phyloP scores from a whole-genome alignment of 2,888 invertebrate species.

The Dynastes tityus region DNA sequence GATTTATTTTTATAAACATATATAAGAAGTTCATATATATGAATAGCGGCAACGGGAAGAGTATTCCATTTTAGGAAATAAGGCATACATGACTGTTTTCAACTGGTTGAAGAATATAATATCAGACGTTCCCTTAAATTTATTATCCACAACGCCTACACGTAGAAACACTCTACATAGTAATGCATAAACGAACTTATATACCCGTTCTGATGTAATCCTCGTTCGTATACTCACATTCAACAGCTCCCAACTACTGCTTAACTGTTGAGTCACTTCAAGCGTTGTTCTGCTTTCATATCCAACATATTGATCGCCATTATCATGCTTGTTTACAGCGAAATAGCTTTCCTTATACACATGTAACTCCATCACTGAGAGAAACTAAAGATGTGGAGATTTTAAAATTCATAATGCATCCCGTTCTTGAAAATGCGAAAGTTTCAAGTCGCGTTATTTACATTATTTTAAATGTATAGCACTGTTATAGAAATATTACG shows the following conservation, averaged over 20 bases:
- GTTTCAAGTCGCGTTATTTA: neutral
- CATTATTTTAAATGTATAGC: too few relatives aligned
- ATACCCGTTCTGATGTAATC: conserved; percentile 3
- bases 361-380: conserved; percentile 10
- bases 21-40: too few relatives aligned
- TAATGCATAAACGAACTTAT: too few relatives aligned
- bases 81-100: too few relatives aligned
- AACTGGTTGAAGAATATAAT: too few relatives aligned
- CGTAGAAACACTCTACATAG: too few relatives aligned
- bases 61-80: too few relatives aligned
- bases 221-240: conserved; percentile 17
- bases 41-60: too few relatives aligned
- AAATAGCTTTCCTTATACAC: conserved; percentile 25
- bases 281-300: conserved; percentile 39
- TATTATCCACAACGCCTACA: too few relatives aligned
- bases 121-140: too few relatives aligned
- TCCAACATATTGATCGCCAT: conserved; percentile 44
- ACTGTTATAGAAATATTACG: too few relatives aligned
- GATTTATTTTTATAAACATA: too few relatives aligned
- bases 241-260: conserved; percentile 31
- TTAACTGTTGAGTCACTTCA: conserved; percentile 41
- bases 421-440: conserved; percentile 4
- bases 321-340: conserved; percentile 35
- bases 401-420: conserved; percentile 3
- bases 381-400: neutral